Conservation (phyloP, 2,797 vertebrate genomes). For the Cetoscarus ocellatus region DNA sequence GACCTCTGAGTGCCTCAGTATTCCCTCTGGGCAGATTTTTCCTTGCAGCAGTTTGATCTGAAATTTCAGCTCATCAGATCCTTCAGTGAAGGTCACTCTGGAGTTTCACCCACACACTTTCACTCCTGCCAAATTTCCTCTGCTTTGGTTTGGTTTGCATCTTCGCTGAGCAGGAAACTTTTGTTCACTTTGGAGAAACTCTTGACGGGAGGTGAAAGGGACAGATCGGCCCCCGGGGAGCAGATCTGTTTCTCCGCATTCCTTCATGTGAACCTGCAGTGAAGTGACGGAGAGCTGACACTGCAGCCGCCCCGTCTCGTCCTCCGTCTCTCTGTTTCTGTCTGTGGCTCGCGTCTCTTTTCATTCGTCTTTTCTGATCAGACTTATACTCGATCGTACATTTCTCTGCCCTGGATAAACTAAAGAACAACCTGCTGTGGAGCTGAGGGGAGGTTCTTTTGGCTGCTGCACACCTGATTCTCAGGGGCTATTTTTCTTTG, state of each 20-base stretch:
- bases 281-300: conserved; percentile 28
- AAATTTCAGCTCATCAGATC: conserved; percentile 12
- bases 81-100: conserved; percentile 28
- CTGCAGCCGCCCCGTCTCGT: too few relatives aligned
- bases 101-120: conserved; percentile 22
- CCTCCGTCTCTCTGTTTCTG: conserved; percentile 1
- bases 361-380: conserved; percentile 25
- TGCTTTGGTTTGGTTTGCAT: conserved; percentile 25
- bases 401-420: background rate
- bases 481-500: background rate
- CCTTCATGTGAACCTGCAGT: conserved; percentile 24
- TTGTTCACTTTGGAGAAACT: conserved; percentile 32
- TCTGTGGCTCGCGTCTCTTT: conserved; percentile 3
- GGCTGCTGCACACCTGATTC: background rate
- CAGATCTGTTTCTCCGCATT: conserved; percentile 35
- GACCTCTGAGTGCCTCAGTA: background rate
- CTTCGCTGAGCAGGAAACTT: conserved; percentile 29
- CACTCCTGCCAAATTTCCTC: conserved; percentile 19
- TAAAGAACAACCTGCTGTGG: background rate
- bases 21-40: background rate
- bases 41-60: background rate
- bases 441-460: background rate
- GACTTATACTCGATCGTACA: background rate
- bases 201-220: conserved; percentile 44
- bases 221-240: conserved; percentile 20